phyloP scores from a whole-genome alignment of 2,113 vertebrate genomes.

The Colius striatus region DNA sequence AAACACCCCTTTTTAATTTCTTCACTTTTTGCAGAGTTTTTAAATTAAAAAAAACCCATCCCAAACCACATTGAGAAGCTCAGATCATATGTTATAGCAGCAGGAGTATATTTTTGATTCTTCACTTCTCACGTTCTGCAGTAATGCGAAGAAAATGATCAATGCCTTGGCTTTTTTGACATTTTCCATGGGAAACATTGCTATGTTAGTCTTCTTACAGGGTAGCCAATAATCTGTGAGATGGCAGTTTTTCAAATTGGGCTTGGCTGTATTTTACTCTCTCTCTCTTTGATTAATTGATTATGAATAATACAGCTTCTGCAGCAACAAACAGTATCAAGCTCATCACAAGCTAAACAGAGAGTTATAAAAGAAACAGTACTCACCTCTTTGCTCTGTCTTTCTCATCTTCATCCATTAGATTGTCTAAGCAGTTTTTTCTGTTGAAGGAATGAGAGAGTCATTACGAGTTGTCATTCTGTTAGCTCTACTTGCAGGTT shows the following conservation, averaged over 20 bases:
- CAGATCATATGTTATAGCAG: not conserved
- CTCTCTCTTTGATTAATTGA: constrained; percentile 39
- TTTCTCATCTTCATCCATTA: constrained; percentile 90
- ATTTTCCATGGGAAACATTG: constrained; percentile 24
- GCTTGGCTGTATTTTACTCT: constrained; percentile 5
- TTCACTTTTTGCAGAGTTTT: not conserved
- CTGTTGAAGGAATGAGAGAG: constrained; percentile 69
- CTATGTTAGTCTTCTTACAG: not conserved
- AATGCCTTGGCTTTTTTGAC: not conserved
- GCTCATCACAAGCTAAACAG: not conserved
- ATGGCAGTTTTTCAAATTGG: constrained; percentile 29
- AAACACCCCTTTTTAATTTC: accelerated
- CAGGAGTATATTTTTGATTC: not conserved
- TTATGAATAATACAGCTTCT: constrained; percentile 23
- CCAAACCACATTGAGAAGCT: not conserved
- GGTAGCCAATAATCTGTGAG: not conserved
- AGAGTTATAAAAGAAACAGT: constrained; percentile 7
- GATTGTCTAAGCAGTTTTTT: constrained; percentile 80
- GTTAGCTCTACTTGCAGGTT: constrained; percentile 37
- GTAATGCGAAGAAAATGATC: not conserved
- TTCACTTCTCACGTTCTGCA: not conserved
- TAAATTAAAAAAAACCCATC: too few relatives aligned
- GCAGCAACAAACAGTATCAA: constrained; percentile 23
- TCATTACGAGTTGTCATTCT: constrained; percentile 36
- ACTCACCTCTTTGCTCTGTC: constrained; percentile 86